Base-by-base conservation (phyloP, 2,888 invertebrate species). In the Anthoptus insignis region DNA sequence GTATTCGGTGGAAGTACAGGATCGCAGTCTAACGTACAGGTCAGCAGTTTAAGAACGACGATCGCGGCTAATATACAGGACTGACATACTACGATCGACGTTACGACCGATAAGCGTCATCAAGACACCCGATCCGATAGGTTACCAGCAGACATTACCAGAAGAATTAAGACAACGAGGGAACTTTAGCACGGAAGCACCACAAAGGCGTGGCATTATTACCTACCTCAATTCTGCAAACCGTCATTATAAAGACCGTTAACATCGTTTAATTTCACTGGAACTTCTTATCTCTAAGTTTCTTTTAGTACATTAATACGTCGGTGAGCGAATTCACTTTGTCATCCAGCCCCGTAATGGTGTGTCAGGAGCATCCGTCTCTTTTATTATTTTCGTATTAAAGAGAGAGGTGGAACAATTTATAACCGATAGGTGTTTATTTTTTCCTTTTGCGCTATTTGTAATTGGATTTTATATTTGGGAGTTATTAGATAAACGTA, bases 261-360 rank as follows among this genome's bases (percentile, higher is more conserved):
- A 64, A 57, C 57, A 57, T 39, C 64, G 32, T 57, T 64, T 64
- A 64, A 64, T 64, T 64, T 64, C 57, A 64, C 39, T 50, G 50
- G 42, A 57, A 57, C 57, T 39, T 42, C 50, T 64, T 64, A 64
- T 64, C 57, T 64, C 34, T 64, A 57, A 64, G 50, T 56, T 64
- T 57, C 57, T 57, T 57, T 56, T 50, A 57, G 64, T 57, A 64
- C 64, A 57, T 64, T 57, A 64, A 57, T 57, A 64, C 57, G 39
- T 57, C 57, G 19, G 56, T 50, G 63, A 37, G 57, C 49, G 64
- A 64, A 63, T 49, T 50, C 56, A 63, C 63, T 63, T 57, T 63
- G 63, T 57, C 63, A 63, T 50, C 64, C 32, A 21, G 19, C n/a
- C 8, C 50, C 49, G 39, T 49, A 50, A 56, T 63, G 49, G 29